Conservation (phyloP, 2,888 invertebrate genomes). For the Pteria penguin region DNA sequence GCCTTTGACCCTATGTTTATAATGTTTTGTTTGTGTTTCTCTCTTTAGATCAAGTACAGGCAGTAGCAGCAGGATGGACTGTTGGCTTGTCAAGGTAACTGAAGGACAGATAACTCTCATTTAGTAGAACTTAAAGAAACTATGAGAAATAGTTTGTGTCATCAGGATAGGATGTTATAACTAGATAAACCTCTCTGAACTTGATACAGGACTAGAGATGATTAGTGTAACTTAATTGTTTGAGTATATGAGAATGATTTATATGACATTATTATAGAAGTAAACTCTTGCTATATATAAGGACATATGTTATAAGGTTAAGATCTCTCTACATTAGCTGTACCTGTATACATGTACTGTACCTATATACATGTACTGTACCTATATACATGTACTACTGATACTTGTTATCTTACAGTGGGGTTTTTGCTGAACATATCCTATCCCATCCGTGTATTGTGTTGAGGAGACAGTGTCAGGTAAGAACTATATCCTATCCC, state of each 20-base stretch:
- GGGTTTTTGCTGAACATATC: conserved; percentile 84
- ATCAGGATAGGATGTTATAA: too few species aligned
- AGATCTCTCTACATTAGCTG: too few species aligned
- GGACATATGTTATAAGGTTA: not conserved
- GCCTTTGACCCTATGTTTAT: not conserved
- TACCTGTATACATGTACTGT: too few species aligned
- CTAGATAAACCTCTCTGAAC: too few species aligned
- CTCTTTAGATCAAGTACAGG: conserved; percentile 74
- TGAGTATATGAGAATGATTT: too few species aligned
- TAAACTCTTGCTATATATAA: not conserved
- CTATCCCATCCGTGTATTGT: conserved; percentile 97
- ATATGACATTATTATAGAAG: too few species aligned
- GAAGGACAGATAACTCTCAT: too few species aligned
- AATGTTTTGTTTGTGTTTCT: not conserved
- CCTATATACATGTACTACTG: not conserved
- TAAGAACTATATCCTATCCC: conserved; percentile 86
- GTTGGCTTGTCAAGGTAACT: conserved; percentile 76
- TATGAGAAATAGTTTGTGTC: too few species aligned
- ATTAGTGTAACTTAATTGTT: too few species aligned
- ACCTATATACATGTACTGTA: too few species aligned
- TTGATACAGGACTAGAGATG: too few species aligned
- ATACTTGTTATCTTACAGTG: conserved; percentile 75
- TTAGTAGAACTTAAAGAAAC: too few species aligned
- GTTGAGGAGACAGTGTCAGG: conserved; percentile 94
- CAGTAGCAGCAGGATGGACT: conserved; percentile 73